Conservation (phyloP, 2,888 invertebrate species). For the Tachystola acroxantha region DNA sequence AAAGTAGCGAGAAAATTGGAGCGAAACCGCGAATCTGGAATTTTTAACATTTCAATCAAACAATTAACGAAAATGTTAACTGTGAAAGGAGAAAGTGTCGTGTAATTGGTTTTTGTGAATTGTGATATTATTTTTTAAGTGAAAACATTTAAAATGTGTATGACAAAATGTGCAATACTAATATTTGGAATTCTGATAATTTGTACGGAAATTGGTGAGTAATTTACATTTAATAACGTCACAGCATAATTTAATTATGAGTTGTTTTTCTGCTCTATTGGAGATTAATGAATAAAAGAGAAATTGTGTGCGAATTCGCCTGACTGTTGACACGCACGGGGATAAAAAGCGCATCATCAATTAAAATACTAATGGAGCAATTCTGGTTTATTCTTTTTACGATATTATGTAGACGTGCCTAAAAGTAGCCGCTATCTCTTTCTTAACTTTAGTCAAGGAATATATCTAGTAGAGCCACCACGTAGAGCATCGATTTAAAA, state of each 20-base stretch:
- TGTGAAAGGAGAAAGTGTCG: background rate
- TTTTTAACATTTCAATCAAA: background rate
- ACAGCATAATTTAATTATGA: too few species aligned
- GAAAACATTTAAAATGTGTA: constrained; percentile 32
- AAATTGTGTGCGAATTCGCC: constrained; percentile 11
- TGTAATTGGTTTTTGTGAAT: background rate
- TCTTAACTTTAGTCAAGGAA: too few species aligned
- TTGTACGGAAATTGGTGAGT: constrained; percentile 38
- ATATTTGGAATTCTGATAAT: constrained; percentile 31
- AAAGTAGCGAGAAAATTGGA: background rate
- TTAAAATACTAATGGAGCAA: too few species aligned
- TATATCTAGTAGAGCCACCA: too few species aligned
- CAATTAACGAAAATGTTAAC: too few species aligned
- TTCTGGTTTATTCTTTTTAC: too few species aligned
- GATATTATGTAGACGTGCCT: too few species aligned
- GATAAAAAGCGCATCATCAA: background rate
- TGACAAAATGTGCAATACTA: constrained; percentile 31
- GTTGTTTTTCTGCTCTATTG: constrained; percentile 15
- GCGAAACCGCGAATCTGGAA: background rate
- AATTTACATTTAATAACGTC: background rate
- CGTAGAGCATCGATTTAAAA: too few species aligned
- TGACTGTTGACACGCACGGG: background rate
- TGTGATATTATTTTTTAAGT: constrained; percentile 1
- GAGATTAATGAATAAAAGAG: constrained; percentile 11
- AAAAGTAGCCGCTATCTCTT: too few species aligned